A percentile compares a stretch with the other conserved stretches of the same genome.
Conservation (phyloP, 2,888 invertebrate genomes). For the Chirona hameri region DNA sequence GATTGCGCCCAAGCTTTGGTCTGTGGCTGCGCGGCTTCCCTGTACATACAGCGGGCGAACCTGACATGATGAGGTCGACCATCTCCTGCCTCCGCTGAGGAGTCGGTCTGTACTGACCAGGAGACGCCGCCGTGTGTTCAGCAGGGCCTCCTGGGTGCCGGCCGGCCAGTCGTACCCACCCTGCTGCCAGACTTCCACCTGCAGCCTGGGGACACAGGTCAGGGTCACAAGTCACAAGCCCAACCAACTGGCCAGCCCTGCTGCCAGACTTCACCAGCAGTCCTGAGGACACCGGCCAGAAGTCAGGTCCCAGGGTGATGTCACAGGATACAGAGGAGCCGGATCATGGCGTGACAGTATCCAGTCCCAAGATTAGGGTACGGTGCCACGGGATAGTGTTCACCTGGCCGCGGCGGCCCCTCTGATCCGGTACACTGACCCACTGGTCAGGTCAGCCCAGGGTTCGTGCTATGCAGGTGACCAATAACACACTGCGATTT, state of each 20-base stretch:
- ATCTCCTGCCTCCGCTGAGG: neutral
- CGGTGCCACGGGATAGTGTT: too few species aligned
- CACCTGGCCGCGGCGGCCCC: too few species aligned
- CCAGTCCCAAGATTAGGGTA: neutral
- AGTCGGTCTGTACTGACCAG: neutral
- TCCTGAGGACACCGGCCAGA: neutral
- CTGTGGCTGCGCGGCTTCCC: neutral
- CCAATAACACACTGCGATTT: neutral
- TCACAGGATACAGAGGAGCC: neutral
- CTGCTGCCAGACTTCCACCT: neutral
- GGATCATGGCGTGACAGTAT: neutral
- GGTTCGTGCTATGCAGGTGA: too few species aligned
- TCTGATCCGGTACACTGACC: too few species aligned
- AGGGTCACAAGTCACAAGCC: too few species aligned
- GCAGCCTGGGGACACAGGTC: neutral
- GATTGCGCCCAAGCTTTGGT: neutral
- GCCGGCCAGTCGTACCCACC: conserved; percentile 4
- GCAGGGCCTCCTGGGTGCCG: conserved; percentile 25
- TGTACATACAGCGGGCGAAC: neutral
- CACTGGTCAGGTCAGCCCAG: too few species aligned
- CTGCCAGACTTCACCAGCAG: neutral
- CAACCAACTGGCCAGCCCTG: too few species aligned
- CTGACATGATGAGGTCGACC: neutral
- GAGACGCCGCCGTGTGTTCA: neutral
- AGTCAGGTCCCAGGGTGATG: neutral